Conservation (phyloP, 2,888 invertebrate species). For the Aleiodes alternator region DNA sequence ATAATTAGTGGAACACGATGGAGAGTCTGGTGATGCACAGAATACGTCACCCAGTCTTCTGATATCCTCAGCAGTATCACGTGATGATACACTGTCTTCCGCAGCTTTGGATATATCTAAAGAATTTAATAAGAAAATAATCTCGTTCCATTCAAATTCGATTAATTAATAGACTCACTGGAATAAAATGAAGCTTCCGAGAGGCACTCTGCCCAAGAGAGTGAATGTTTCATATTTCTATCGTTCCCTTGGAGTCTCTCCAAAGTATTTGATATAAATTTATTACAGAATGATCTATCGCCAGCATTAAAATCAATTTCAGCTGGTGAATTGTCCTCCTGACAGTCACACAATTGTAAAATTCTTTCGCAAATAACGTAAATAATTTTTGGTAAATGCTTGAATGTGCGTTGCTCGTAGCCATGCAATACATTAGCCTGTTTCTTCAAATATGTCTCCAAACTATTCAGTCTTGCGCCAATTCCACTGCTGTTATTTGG, state of each 20-base stretch:
- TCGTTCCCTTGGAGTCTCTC: conserved; percentile 65
- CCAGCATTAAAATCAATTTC: conserved; percentile 78
- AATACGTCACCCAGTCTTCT: conserved; percentile 65
- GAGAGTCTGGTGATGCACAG: conserved; percentile 71
- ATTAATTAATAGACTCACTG: conserved; percentile 57
- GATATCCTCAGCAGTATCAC: conserved; percentile 64
- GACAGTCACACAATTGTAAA: conserved; percentile 82
- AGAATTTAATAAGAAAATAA: not conserved
- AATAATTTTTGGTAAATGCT: conserved; percentile 88
- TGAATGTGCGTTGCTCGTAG: conserved; percentile 85
- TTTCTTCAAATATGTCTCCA: conserved; percentile 83
- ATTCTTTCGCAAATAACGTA: conserved; percentile 87
- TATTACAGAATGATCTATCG: conserved; percentile 79
- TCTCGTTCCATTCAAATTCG: not conserved
- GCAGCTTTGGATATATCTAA: conserved; percentile 51
- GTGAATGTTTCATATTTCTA: conserved; percentile 65
- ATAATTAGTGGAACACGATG: conserved; percentile 71
- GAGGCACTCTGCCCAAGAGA: conserved; percentile 70
- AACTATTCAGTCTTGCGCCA: conserved; percentile 74
- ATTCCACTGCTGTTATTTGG: conserved; percentile 78
- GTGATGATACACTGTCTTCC: conserved; percentile 60
- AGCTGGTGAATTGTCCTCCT: conserved; percentile 75
- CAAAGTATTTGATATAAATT: conserved; percentile 77
- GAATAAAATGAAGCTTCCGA: conserved; percentile 67
- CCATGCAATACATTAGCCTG: conserved; percentile 87